Percentiles rank a stretch among this genome's conserved stretches.
These are phyloP conservation scores for Pogonocherus hispidulus DNA, from an alignment of 2,888 invertebrate species.

Conservation along the genomic window DNA sequence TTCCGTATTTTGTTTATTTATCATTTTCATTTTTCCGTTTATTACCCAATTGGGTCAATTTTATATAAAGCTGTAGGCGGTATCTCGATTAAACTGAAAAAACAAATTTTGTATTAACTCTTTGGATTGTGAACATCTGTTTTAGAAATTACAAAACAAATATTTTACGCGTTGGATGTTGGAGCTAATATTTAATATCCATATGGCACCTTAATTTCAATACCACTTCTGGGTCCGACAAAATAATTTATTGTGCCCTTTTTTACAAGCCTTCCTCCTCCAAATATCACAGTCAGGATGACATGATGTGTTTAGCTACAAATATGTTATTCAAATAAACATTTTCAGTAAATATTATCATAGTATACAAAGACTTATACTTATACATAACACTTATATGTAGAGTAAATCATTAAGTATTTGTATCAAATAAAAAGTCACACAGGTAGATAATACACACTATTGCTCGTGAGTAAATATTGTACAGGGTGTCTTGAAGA, in stretches of 20 bases:
- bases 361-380: not conserved
- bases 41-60: no score
- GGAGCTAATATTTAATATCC: slow-evolving; percentile 2
- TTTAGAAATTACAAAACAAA: slow-evolving; percentile 6
- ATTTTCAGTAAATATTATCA: not conserved
- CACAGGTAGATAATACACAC: not conserved
- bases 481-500: no score
- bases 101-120: not conserved
- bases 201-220: slow-evolving; percentile 1
- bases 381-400: not conserved
- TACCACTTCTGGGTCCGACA: not conserved
- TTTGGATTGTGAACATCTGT: not conserved
- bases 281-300: not conserved
- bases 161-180: not conserved
- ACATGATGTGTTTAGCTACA: not conserved
- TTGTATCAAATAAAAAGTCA: not conserved
- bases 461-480: not conserved
- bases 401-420: not conserved
- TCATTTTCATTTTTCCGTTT: not conserved
- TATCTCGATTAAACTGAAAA: not conserved
- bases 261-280: not conserved
- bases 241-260: not conserved
- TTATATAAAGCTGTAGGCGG: not conserved
- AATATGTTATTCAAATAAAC: not conserved
- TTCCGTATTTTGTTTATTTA: not conserved